Evolutionary conservation across 1,140 invertebrate genomes (phyloP).

Genomic region (Euwallacea similis): DNA sequence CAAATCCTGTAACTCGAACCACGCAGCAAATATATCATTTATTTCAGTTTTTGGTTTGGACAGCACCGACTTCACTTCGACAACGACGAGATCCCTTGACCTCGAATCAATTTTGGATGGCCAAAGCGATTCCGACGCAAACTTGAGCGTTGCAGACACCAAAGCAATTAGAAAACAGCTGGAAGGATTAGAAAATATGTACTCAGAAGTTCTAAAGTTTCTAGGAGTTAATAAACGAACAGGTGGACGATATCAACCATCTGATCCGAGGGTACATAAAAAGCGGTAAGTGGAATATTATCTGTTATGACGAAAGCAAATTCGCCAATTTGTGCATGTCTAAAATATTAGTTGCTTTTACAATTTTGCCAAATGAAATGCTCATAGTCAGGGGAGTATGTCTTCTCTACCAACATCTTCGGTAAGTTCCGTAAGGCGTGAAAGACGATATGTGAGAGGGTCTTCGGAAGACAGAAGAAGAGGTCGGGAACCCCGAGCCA

Average conservation of each 20-base stretch:
- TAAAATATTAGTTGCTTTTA: neutral
- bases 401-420: constrained; percentile 81
- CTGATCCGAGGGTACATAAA: constrained; percentile 64
- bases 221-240: constrained; percentile 67
- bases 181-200: constrained; percentile 87
- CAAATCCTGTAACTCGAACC: neutral
- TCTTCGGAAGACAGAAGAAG: constrained; percentile 69
- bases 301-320: constrained; percentile 38
- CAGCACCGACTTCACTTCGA: constrained; percentile 74
- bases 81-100: constrained; percentile 72
- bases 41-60: constrained; percentile 69
- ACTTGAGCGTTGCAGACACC: constrained; percentile 75
- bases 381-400: constrained; percentile 67
- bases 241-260: constrained; percentile 59
- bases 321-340: neutral
- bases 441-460: constrained; percentile 55
- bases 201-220: constrained; percentile 71
- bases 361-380: neutral
- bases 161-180: constrained; percentile 79
- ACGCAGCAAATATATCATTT: constrained; percentile 38
- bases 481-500: constrained; percentile 74
- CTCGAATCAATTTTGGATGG: constrained; percentile 80
- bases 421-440: constrained; percentile 71
- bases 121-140: constrained; percentile 69
- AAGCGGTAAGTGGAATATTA: constrained; percentile 51